A percentile compares a stretch with the other conserved stretches of the same genome.
Evolutionary conservation across 2,113 vertebrate species (phyloP).

Genomic region (Epinephelus fuscoguttatus): DNA sequence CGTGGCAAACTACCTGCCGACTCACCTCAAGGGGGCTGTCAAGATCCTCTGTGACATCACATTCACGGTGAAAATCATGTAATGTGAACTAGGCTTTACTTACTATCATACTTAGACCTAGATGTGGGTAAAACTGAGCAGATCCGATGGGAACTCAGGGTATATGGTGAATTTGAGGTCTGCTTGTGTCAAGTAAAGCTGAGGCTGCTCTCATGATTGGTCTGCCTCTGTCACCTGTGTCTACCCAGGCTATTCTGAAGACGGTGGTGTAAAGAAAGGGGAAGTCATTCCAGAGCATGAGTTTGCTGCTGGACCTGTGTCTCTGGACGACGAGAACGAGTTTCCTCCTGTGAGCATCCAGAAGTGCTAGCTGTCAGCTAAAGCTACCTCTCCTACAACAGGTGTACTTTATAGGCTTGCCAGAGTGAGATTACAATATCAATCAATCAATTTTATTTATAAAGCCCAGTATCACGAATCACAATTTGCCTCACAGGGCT

Average conservation of each 20-base stretch:
- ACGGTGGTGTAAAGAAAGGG: slow-evolving; percentile 92
- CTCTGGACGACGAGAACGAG: slow-evolving; percentile 95
- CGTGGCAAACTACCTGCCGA: too few species aligned
- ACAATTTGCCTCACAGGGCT: too few species aligned
- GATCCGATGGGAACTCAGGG: neutral
- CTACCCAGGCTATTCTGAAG: slow-evolving; percentile 92
- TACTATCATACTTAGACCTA: neutral
- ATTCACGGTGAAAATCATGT: too few species aligned
- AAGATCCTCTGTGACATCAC: too few species aligned
- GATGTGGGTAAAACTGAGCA: neutral
- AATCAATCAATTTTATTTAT: too few species aligned
- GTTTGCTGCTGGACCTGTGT: slow-evolving; percentile 93
- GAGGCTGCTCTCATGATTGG: neutral
- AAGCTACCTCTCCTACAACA: slow-evolving; percentile 12
- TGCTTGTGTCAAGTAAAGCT: neutral
- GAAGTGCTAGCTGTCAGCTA: slow-evolving; percentile 80
- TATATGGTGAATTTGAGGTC: neutral
- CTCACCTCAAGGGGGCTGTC: too few species aligned
- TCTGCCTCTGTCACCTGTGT: neutral
- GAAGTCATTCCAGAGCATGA: slow-evolving; percentile 97
- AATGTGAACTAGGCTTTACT: too few species aligned
- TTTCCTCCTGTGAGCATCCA: slow-evolving; percentile 97
- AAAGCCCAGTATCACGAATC: too few species aligned
- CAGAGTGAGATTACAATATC: neutral
- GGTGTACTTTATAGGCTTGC: neutral